Conservation (phyloP, 1,140 invertebrate genomes). For the Choristoneura fumiferana region DNA sequence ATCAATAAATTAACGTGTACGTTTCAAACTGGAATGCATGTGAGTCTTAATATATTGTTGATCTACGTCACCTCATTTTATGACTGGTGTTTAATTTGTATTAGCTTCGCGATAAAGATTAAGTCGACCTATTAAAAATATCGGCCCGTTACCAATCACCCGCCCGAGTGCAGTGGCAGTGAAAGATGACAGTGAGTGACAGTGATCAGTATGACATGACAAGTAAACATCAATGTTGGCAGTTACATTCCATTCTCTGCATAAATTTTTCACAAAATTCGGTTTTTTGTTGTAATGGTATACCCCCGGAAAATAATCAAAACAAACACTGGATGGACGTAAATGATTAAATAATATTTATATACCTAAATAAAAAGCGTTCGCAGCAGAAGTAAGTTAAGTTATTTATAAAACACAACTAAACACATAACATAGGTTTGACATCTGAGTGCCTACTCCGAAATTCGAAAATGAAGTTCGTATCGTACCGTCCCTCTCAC, state of each 20-base stretch:
- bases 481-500: too few relatives aligned
- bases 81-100: conserved; percentile 27
- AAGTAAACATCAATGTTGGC: background rate
- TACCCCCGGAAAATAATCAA: too few relatives aligned
- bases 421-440: too few relatives aligned
- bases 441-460: too few relatives aligned
- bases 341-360: too few relatives aligned
- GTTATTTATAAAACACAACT: too few relatives aligned
- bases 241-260: background rate
- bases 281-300: too few relatives aligned
- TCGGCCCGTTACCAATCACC: conserved; percentile 2
- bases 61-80: conserved; percentile 68
- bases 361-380: too few relatives aligned
- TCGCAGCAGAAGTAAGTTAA: too few relatives aligned
- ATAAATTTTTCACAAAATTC: background rate
- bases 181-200: background rate
- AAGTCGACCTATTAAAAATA: conserved; percentile 12
- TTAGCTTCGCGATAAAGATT: conserved; percentile 4
- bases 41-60: conserved; percentile 32
- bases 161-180: background rate
- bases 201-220: background rate
- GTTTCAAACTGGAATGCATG: conserved; percentile 59
- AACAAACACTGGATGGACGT: too few relatives aligned
- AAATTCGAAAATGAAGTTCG: too few relatives aligned
- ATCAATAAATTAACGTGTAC: conserved; percentile 29